Conservation (phyloP, 2,113 vertebrate species). For the Condylura cristata region DNA sequence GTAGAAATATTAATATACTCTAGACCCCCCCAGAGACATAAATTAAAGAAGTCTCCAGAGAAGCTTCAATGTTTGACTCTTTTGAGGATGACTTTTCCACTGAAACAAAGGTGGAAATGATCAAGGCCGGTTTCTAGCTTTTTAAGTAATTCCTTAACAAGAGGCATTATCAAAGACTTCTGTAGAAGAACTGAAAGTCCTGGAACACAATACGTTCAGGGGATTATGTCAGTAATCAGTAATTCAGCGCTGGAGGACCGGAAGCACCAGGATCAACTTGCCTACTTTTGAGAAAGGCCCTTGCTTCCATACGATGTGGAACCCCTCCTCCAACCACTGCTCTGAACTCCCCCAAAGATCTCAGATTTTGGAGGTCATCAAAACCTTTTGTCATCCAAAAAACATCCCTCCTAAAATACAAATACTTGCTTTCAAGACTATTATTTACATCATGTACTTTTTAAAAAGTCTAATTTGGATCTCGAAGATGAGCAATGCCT, state of each 20-base stretch:
- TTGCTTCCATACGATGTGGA: too few species aligned
- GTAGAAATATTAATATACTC: background rate
- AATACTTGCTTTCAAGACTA: conserved; percentile 2
- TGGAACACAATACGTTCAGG: background rate
- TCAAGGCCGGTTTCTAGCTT: background rate
- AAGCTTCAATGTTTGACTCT: background rate
- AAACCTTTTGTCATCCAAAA: background rate
- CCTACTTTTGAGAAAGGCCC: too few species aligned
- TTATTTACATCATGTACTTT: background rate
- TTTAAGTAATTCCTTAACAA: background rate
- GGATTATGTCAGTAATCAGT: background rate
- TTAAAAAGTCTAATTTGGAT: background rate
- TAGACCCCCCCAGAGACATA: background rate
- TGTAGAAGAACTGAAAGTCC: background rate
- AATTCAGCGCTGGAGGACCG: background rate
- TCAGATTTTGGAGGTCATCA: background rate
- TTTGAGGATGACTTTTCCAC: background rate
- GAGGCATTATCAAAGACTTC: background rate
- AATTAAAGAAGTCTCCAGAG: background rate
- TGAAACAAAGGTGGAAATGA: background rate
- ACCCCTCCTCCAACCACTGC: too few species aligned
- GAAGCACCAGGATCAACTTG: background rate
- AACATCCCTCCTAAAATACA: background rate
- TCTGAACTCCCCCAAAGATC: too few species aligned
- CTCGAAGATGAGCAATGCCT: background rate